These are phyloP conservation scores for Gandaritis pyraliata DNA, from an alignment of 2,888 invertebrate species.

Conservation along the genomic window DNA sequence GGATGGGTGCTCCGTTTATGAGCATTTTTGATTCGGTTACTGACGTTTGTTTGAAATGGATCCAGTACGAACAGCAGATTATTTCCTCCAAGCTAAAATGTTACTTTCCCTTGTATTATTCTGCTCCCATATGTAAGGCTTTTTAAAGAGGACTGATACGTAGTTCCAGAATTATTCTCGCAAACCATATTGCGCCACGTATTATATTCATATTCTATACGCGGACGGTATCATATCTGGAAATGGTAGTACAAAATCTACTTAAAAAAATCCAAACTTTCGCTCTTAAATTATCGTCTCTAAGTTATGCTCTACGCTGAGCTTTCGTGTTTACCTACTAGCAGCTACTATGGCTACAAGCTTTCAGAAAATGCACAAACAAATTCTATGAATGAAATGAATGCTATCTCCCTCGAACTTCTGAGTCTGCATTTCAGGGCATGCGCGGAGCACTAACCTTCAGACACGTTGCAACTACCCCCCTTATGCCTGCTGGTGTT, in stretches of 20 bases:
- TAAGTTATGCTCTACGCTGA: background rate
- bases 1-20: conserved; percentile 73
- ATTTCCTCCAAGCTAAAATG: background rate
- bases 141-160: background rate
- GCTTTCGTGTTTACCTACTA: background rate
- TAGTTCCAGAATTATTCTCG: no score
- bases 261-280: no score
- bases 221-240: no score
- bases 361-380: background rate
- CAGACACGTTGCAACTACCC: conserved; percentile 2
- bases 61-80: conserved; percentile 48
- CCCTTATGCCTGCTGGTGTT: background rate
- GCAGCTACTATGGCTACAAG: background rate
- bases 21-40: conserved; percentile 65
- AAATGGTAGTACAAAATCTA: no score
- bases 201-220: no score
- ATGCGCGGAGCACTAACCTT: conserved; percentile 16
- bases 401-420: conserved; percentile 1
- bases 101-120: background rate
- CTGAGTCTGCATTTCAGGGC: conserved; percentile 3
- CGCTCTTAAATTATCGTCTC: no score
- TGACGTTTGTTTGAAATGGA: conserved; percentile 71
- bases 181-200: no score
- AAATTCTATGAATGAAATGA: background rate
- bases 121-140: background rate